Conservation (phyloP, 2,113 vertebrate genomes). For the Crotalus helleri region DNA sequence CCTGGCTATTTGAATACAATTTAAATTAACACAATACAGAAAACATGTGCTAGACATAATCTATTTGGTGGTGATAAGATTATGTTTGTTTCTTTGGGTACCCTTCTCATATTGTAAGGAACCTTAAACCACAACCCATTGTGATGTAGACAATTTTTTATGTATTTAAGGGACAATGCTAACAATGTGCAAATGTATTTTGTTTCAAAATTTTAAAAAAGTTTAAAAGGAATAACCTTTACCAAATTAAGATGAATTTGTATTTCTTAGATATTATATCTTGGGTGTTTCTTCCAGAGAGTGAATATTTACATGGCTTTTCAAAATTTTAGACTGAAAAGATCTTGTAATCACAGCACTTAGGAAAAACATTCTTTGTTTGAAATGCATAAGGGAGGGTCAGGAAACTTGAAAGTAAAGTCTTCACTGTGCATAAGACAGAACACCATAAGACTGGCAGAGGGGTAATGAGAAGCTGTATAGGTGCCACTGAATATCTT, state of each 20-base stretch:
- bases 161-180: not conserved
- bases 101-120: not conserved
- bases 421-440: not conserved
- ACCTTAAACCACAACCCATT: not conserved
- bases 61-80: not conserved
- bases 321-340: not conserved
- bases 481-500: conserved; percentile 26
- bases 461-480: conserved; percentile 22
- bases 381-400: not conserved
- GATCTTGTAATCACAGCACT: not conserved
- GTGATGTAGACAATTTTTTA: not conserved
- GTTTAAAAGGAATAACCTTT: not conserved
- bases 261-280: not conserved
- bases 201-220: not conserved
- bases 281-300: not conserved
- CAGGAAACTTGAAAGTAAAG: not conserved
- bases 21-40: conserved; percentile 15
- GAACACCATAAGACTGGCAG: not conserved
- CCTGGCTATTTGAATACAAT: conserved; percentile 28
- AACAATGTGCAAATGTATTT: not conserved
- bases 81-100: not conserved
- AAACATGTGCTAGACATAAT: not conserved
- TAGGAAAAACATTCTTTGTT: not conserved
- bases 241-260: not conserved
- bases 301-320: not conserved